Percentiles rank a stretch among this genome's conserved stretches.
Conservation (phyloP, 2,113 vertebrate species). For the Gambusia affinis region DNA sequence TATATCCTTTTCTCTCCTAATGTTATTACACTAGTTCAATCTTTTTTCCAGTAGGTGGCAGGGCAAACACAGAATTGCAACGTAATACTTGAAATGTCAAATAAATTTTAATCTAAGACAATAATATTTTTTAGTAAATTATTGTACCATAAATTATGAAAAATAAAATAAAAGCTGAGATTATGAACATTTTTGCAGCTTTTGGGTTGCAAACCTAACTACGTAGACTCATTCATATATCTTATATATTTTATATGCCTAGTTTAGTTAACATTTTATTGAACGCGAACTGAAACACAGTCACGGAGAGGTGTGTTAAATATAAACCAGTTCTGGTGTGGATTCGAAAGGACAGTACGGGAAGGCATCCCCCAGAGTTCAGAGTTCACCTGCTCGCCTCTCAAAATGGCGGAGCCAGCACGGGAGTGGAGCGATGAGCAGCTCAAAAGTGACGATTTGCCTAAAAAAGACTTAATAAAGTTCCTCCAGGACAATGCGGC, state of each 20-base stretch:
- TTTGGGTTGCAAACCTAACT: no score
- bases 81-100: neutral
- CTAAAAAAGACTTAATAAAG: conserved; percentile 93
- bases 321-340: neutral
- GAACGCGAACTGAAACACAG: no score
- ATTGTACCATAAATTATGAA: neutral
- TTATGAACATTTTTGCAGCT: no score
- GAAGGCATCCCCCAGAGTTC: conserved; percentile 34
- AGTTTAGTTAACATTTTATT: neutral
- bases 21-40: neutral
- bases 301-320: neutral
- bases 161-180: neutral
- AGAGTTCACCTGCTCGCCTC: conserved; percentile 56
- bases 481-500: conserved; percentile 93
- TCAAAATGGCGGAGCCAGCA: conserved; percentile 82
- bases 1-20: no score
- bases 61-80: neutral
- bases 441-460: conserved; percentile 89
- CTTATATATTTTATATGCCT: neutral
- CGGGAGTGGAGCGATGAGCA: conserved; percentile 90
- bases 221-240: neutral
- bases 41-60: neutral
- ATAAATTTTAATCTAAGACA: neutral
- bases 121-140: neutral
- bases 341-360: neutral